These are phyloP conservation scores for Cydia splendana DNA, from an alignment of 1,140 invertebrate species.

Conservation along the genomic window DNA sequence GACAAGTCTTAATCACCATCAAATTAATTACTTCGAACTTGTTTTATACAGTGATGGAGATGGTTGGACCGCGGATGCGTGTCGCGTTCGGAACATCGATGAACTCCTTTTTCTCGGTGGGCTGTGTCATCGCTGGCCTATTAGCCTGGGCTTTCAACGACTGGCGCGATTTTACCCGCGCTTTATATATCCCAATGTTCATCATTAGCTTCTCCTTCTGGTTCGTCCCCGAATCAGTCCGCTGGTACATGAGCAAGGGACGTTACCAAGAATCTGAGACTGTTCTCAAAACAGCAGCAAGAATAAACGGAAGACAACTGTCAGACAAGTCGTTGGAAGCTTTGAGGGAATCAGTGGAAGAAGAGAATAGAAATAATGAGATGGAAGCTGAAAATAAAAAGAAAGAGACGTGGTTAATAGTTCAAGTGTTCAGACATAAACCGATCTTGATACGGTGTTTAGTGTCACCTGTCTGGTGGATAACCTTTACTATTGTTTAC, in stretches of 20 bases:
- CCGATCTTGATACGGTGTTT: slow-evolving; percentile 81
- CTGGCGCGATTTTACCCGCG: slow-evolving; percentile 83
- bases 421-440: slow-evolving; percentile 77
- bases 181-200: slow-evolving; percentile 82
- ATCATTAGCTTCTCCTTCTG: slow-evolving; percentile 81
- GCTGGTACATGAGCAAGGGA: slow-evolving; percentile 86
- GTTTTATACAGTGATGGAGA: slow-evolving; percentile 83
- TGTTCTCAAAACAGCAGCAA: slow-evolving; percentile 80
- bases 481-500: slow-evolving; percentile 85
- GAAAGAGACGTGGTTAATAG: slow-evolving; percentile 58
- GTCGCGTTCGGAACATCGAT: slow-evolving; percentile 86
- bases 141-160: slow-evolving; percentile 69
- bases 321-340: slow-evolving; percentile 73
- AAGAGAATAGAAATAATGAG: slow-evolving; percentile 6
- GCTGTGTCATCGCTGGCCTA: slow-evolving; percentile 81
- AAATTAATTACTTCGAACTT: not conserved
- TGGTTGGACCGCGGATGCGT: slow-evolving; percentile 86
- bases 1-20: too few species aligned
- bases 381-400: not conserved
- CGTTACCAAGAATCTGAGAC: slow-evolving; percentile 81
- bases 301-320: slow-evolving; percentile 80
- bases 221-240: slow-evolving; percentile 81
- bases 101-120: slow-evolving; percentile 85
- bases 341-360: slow-evolving; percentile 33
- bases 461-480: slow-evolving; percentile 83